Percentiles rank a stretch among this genome's conserved stretches.
Conservation (phyloP, 1,140 invertebrate species). For the Drosophila kanapiae region DNA sequence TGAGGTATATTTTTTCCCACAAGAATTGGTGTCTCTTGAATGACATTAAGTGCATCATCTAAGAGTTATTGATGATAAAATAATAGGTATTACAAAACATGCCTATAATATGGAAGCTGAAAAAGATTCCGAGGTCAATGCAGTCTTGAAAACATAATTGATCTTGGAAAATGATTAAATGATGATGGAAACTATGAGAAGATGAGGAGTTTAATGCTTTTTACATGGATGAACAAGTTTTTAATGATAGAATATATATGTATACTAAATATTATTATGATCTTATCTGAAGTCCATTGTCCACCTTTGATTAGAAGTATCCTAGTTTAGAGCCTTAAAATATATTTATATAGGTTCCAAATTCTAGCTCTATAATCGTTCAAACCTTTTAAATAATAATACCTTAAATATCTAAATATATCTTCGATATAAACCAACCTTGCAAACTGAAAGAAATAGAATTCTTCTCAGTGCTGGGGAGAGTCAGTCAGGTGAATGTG, state of each 20-base stretch:
- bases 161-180: conserved; percentile 17
- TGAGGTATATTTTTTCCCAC: conserved; percentile 1
- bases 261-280: neutral
- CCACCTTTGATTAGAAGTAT: neutral
- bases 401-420: neutral
- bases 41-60: conserved; percentile 11
- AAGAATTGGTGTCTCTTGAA: conserved; percentile 1
- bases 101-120: neutral
- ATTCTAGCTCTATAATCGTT: too few relatives aligned
- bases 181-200: neutral
- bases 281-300: too few relatives aligned
- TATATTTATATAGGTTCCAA: neutral
- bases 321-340: too few relatives aligned
- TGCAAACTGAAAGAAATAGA: neutral
- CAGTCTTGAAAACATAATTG: conserved; percentile 5
- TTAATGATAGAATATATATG: too few relatives aligned
- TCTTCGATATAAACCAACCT: neutral
- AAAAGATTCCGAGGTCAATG: conserved; percentile 7
- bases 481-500: conserved; percentile 56
- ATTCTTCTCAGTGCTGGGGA: conserved; percentile 16
- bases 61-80: conserved; percentile 6
- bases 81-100: conserved; percentile 6
- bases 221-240: neutral
- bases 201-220: neutral
- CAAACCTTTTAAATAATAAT: too few relatives aligned